Conservation (phyloP, 2,888 invertebrate species). For the Operophtera brumata region DNA sequence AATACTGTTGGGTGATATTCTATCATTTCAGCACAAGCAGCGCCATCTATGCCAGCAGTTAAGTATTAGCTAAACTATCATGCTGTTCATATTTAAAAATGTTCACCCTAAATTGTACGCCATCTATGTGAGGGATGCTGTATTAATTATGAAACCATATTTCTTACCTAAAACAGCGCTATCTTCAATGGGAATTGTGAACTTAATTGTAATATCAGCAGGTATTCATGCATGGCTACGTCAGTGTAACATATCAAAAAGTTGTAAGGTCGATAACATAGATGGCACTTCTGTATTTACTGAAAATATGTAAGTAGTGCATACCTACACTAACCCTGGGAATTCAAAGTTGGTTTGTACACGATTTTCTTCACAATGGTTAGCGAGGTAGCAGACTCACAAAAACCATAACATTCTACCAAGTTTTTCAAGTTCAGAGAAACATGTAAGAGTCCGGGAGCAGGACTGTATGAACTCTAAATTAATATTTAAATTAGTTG, state of each 20-base stretch:
- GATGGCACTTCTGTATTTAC: not conserved
- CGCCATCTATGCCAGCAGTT: constrained; percentile 7
- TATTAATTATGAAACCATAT: not conserved
- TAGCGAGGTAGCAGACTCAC: not conserved
- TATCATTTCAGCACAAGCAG: not conserved
- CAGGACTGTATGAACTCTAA: not conserved
- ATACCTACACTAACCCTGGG: not conserved
- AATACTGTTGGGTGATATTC: not conserved
- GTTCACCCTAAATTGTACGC: not conserved
- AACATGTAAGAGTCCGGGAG: not conserved
- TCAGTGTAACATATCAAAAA: not conserved
- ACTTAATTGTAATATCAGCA: not conserved
- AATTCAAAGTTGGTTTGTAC: not conserved
- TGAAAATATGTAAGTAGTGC: not conserved
- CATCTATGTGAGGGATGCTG: constrained; percentile 2
- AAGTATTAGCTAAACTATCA: not conserved
- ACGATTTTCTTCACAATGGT: not conserved
- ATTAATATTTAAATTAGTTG: not conserved
- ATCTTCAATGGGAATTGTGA: constrained; percentile 7
- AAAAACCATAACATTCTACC: not conserved
- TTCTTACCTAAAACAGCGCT: too few species aligned
- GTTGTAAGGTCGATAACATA: not conserved
- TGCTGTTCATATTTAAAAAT: too few species aligned
- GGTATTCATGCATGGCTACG: not conserved
- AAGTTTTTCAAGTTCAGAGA: constrained; percentile 1